Conservation (phyloP, 2,113 vertebrate species). For the Proteles cristata region DNA sequence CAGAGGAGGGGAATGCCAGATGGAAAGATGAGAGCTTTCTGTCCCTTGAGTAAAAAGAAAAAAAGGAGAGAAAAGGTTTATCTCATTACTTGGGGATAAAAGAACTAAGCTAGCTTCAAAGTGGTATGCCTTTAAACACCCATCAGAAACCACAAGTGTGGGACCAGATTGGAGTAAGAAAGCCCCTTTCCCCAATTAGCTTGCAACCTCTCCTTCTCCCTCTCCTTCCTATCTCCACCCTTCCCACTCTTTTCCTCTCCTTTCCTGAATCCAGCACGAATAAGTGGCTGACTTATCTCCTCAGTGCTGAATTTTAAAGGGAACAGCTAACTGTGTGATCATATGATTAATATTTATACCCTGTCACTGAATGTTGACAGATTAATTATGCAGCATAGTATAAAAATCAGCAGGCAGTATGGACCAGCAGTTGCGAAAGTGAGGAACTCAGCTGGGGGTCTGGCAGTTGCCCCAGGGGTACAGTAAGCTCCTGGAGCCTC, state of each 20-base stretch:
- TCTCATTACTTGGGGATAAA: slow-evolving; percentile 37
- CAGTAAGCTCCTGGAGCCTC: not conserved
- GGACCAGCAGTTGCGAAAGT: slow-evolving; percentile 84
- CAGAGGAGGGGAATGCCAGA: not conserved
- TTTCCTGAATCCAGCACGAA: slow-evolving; percentile 83
- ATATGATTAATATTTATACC: slow-evolving; percentile 91
- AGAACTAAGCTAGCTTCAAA: not conserved
- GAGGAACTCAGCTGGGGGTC: slow-evolving; percentile 81
- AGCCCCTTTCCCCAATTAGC: slow-evolving; percentile 52
- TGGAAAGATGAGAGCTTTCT: not conserved
- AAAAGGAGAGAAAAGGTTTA: not conserved
- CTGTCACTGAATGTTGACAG: slow-evolving; percentile 89
- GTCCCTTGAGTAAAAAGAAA: not conserved
- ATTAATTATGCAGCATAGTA: slow-evolving; percentile 91
- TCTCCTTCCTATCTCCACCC: not conserved
- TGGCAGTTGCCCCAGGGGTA: slow-evolving; percentile 35
- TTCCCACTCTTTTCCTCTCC: slow-evolving; percentile 47
- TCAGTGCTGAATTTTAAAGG: slow-evolving; percentile 85
- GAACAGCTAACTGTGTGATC: slow-evolving; percentile 87
- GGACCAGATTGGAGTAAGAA: slow-evolving; percentile 52
- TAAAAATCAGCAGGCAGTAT: slow-evolving; percentile 86
- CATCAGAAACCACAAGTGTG: not conserved
- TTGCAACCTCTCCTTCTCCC: not conserved
- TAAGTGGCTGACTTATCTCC: slow-evolving; percentile 86
- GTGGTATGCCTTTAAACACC: not conserved